These are phyloP conservation scores for Perca schrenkii DNA, from an alignment of 2,113 vertebrate species.

Conservation along the genomic window DNA sequence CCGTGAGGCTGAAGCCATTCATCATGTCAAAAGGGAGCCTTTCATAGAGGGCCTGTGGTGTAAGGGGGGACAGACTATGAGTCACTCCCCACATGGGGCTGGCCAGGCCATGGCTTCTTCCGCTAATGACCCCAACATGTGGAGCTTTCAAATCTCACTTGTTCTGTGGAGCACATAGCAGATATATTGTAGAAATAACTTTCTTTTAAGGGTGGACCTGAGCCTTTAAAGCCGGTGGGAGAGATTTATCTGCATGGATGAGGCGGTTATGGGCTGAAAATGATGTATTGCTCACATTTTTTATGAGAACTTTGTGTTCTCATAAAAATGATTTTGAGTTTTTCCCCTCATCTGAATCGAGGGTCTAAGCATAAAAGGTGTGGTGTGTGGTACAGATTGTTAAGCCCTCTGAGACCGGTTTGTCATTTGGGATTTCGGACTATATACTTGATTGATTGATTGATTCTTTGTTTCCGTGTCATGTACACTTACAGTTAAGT, in stretches of 20 bases:
- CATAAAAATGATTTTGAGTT: not conserved
- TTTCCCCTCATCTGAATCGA: not conserved
- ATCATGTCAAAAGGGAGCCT: constrained; percentile 56
- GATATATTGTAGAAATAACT: constrained; percentile 25
- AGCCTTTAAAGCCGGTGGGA: not conserved
- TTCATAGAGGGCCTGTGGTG: constrained; percentile 56
- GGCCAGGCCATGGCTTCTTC: constrained; percentile 25
- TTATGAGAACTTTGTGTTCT: too few relatives aligned
- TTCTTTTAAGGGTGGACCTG: constrained; percentile 31
- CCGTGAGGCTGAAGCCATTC: constrained; percentile 46
- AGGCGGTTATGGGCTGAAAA: not conserved
- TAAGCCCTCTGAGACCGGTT: too few relatives aligned
- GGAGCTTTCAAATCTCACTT: constrained; percentile 35
- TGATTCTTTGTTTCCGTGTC: too few relatives aligned
- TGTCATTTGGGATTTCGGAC: not conserved
- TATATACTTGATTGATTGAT: too few relatives aligned
- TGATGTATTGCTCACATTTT: not conserved
- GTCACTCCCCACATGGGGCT: constrained; percentile 56
- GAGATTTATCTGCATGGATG: constrained; percentile 24
- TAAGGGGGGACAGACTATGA: constrained; percentile 47
- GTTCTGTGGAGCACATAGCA: constrained; percentile 3
- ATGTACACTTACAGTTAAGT: too few relatives aligned
- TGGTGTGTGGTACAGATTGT: not conserved
- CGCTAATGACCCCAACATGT: constrained; percentile 65
- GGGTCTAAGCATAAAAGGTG: not conserved